Percentiles rank a stretch among this genome's conserved stretches.
phyloP scores from a whole-genome alignment of 1,140 invertebrate genomes.

The Pristionchus pacificus region DNA sequence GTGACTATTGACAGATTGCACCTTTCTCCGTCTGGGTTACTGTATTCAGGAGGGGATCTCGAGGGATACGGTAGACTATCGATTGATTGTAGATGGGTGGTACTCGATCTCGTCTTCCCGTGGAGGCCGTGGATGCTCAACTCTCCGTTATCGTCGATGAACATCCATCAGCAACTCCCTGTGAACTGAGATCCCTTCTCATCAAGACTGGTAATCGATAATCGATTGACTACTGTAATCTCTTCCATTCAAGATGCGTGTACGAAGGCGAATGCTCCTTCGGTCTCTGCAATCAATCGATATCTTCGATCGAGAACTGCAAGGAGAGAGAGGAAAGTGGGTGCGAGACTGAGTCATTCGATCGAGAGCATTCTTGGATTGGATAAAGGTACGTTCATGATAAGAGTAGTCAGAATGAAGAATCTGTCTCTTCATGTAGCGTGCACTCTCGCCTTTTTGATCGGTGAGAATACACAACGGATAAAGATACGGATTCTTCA shows the following conservation, averaged over 20 bases:
- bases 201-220: constrained; percentile 31
- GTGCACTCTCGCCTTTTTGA: no score
- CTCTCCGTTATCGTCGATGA: constrained; percentile 36
- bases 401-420: no score
- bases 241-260: constrained; percentile 12
- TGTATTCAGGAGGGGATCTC: neutral
- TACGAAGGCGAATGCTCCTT: constrained; percentile 32
- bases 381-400: constrained; percentile 27
- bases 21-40: neutral
- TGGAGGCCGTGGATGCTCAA: constrained; percentile 41
- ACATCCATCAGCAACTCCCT: constrained; percentile 31
- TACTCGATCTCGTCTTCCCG: constrained; percentile 39
- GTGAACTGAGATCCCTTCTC: constrained; percentile 40
- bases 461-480: no score
- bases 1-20: neutral
- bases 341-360: constrained; percentile 23
- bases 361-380: constrained; percentile 37
- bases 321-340: constrained; percentile 3
- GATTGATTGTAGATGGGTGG: neutral
- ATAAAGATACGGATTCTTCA: no score
- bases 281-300: constrained; percentile 35
- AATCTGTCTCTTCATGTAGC: no score
- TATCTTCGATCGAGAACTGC: constrained; percentile 29
- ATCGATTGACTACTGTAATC: constrained; percentile 7
- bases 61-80: no score